phyloP scores from a whole-genome alignment of 1,140 invertebrate species.

The Aphelinus atriplicis region DNA sequence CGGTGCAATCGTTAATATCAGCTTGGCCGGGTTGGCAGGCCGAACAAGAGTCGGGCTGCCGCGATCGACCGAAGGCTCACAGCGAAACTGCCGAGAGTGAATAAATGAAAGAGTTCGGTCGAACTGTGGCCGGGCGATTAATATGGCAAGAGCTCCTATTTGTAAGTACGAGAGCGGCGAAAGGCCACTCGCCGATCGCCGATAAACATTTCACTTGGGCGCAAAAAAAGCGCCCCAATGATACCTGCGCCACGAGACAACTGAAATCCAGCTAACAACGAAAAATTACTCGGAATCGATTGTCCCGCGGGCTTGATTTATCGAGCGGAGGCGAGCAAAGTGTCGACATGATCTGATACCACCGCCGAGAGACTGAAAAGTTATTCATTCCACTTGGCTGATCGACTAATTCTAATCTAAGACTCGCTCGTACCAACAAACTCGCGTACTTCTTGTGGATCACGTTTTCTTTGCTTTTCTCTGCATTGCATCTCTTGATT shows the following conservation, averaged over 20 bases:
- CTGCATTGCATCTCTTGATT: no score
- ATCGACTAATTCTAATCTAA: no score
- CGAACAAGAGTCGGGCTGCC: neutral
- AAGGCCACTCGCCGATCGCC: slow-evolving; percentile 4
- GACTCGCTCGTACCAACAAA: no score
- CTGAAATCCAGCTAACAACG: neutral
- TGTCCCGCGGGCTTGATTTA: no score
- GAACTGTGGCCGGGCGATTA: neutral
- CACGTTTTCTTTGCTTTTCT: no score
- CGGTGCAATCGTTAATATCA: slow-evolving; percentile 10
- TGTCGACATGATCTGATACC: no score
- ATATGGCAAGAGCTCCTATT: neutral
- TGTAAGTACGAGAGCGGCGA: neutral
- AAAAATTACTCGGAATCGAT: neutral
- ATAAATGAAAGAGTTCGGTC: no score
- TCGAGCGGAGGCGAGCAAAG: neutral
- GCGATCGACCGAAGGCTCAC: neutral
- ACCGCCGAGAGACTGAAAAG: no score
- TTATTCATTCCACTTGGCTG: no score
- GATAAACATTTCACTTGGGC: neutral
- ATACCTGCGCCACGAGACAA: slow-evolving; percentile 1
- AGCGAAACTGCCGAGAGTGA: neutral
- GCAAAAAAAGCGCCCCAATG: neutral
- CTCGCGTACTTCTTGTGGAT: no score
- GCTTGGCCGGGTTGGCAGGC: neutral